Evolutionary conservation across 2,113 vertebrate species (phyloP), one percentile per base, ranked within the genome.

Genomic region (Anguilla japonica): DNA sequence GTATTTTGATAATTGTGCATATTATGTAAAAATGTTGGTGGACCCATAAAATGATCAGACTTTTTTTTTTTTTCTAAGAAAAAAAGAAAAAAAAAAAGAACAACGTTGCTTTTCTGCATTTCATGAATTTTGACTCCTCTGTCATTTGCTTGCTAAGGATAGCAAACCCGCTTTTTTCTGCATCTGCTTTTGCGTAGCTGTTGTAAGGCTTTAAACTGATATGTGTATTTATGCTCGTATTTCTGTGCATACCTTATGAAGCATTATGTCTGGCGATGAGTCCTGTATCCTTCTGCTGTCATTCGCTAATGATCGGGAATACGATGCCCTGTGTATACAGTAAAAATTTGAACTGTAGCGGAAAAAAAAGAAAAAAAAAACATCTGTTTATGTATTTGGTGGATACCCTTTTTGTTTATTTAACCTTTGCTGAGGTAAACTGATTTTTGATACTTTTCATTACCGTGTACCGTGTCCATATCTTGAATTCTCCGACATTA

Each of bases 1-100:
- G 98, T 99, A 99, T 99, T 99, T 99, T 99, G 98, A 99, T 99
- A 99, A 99, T 98, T 99, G 98, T 99, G 98, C 98, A 99, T 99
- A 99, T 98, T 98, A 98, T 99, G 98, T 99, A 97, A 97, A 98
- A 97, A 98, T 97, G 97, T 99, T 97, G 98, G 98, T 99, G 98
- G 98, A 98, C 97, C 98, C 98, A 99, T 98, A 97, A 98, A 97
- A 96, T 98, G 97, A 98, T 97, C 98, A 97, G 97, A 98, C 97
- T 97, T 99, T 99, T 96, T 99, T 98, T 96, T 34, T 34, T 34
- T 96, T 99, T 98, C 97, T 99, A 98, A 98, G 97, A 97, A 87
- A 79, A 87, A 93, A 96, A 97, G 97, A 34, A 34, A 98, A 98
- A 97, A 87, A 79, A 87, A 93, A 96, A 93, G 93, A 93, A 97